Evolutionary conservation across 2,797 vertebrate species (phyloP), one percentile per base, ranked within the genome.

Genomic region (Peromyscus eremicus): DNA sequence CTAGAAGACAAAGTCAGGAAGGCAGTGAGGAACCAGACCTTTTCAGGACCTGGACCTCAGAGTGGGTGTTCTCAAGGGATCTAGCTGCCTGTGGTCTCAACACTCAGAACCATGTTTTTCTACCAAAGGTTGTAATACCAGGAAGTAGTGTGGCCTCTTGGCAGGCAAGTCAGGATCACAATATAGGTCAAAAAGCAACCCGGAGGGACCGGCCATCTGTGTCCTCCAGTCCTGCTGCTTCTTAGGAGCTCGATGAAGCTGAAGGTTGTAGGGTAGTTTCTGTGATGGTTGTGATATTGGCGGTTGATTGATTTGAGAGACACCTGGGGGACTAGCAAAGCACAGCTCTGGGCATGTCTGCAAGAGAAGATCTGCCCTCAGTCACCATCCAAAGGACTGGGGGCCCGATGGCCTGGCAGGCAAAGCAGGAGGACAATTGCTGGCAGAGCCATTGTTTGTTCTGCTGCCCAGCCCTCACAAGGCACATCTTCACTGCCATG

Each of bases 371-470:
- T 76, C 43, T 64, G 34, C 9, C 25, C 25, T 21, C 13, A 4
- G 16, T 52, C 34, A 11, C 9, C 55, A 55, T 62, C 60, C 34
- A 40, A 46, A 32, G 32, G 46, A 43, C 25, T 40, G 12, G 62
- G 16, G 21, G 1, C 19, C 1, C 0, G 5, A 19, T 25, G 66
- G 21, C 27, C 16, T 16, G 25, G 19, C 25, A 29, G 25, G n/a
- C 17, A 17, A 34, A 80, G 7, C 5, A 8, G 32, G 25, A 29
- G 46, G 25, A 29, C 10, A 23, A 2, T 29, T 52, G 49, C 13
- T 14, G 14, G 6, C 1, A 32, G 6, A 29, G 25, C 10, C 17
- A 21, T 57, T 1, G 4, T 8, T 55, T 49, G 17, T 19, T 40
- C 60, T 19, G 23, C 75, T 3, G 5, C 11, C 6, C 4, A 37